These are phyloP conservation scores for Phallusia fumigata DNA, from an alignment of 23 tunicate genomes.

Conservation along the genomic window DNA sequence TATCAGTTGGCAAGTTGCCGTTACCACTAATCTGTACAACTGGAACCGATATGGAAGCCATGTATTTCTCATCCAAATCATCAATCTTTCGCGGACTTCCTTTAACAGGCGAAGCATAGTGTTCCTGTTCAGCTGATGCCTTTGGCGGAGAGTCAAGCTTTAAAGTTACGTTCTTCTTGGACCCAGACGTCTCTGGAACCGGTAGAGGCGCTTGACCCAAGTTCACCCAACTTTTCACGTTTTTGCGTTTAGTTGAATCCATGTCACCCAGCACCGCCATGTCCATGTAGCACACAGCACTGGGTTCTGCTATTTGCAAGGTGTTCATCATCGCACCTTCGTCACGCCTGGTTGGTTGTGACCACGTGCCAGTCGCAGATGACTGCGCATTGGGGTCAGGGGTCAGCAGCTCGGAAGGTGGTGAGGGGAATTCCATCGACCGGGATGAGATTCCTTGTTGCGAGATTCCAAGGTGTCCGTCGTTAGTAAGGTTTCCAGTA, in stretches of 20 bases:
- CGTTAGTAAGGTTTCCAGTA: background rate
- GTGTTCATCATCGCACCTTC: background rate
- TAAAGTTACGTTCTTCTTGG: background rate
- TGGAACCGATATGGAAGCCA: background rate
- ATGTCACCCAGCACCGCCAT: constrained; percentile 4
- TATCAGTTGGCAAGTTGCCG: constrained; percentile 27
- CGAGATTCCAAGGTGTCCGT: background rate
- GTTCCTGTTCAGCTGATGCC: background rate
- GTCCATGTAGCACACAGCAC: constrained; percentile 5
- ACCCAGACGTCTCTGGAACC: background rate
- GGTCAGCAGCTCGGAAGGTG: constrained; percentile 13
- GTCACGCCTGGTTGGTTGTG: background rate
- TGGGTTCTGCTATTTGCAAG: background rate
- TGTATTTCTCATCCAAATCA: constrained; percentile 52
- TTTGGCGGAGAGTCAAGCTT: background rate
- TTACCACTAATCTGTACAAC: background rate
- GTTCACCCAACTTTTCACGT: constrained; percentile 53
- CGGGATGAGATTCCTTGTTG: background rate
- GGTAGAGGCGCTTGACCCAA: constrained; percentile 52
- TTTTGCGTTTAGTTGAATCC: constrained; percentile 9
- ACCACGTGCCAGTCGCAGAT: background rate
- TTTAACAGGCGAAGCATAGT: background rate
- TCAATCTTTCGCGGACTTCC: background rate
- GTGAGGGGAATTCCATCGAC: constrained; percentile 15
- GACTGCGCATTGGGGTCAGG: constrained; percentile 24